A percentile compares a stretch with the other conserved stretches of the same genome.
Conservation (phyloP, 2,113 vertebrate species). For the Opisthocomus hoazin region DNA sequence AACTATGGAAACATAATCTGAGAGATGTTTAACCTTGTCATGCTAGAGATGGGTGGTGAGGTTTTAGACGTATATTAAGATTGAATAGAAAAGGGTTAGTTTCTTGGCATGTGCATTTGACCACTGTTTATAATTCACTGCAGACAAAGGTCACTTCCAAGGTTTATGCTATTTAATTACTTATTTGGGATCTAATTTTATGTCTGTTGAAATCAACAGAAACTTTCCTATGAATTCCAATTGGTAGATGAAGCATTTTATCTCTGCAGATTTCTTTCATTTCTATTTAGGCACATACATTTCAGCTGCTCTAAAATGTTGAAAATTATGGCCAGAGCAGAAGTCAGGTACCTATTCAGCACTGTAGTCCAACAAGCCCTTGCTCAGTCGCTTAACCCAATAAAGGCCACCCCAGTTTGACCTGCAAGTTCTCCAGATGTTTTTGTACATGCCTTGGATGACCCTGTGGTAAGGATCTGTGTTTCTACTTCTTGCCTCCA, state of each 20-base stretch:
- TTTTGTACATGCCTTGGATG: background rate
- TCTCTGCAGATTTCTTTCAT: background rate
- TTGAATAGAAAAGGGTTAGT: background rate
- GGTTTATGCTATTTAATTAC: background rate
- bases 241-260: background rate
- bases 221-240: background rate
- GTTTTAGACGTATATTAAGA: background rate
- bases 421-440: background rate
- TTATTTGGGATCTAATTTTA: background rate
- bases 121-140: background rate
- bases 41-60: background rate
- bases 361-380: background rate
- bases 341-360: background rate
- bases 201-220: background rate
- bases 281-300: background rate
- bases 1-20: background rate
- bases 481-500: conserved; percentile 1
- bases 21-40: background rate
- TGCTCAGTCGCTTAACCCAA: background rate
- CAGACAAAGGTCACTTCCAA: background rate
- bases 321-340: background rate
- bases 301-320: background rate
- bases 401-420: background rate
- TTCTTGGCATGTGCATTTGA: background rate
- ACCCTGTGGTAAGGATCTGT: background rate